Evolutionary conservation across 2,113 vertebrate genomes (phyloP).

Genomic region (Galeopterus variegatus): DNA sequence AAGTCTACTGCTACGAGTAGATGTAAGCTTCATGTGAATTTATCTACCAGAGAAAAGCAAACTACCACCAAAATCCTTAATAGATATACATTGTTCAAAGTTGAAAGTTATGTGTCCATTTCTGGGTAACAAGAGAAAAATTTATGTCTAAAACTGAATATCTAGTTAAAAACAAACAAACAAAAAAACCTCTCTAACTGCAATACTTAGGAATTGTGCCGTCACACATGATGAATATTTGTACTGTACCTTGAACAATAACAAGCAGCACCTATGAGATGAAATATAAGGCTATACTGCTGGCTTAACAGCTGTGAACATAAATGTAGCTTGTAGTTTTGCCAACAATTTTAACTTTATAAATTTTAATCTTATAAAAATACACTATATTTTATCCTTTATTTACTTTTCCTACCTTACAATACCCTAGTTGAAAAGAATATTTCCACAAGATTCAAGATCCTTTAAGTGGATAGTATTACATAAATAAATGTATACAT

Average conservation of each 20-base stretch:
- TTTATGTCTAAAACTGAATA: background rate
- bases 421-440: background rate
- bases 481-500: background rate
- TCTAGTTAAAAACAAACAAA: background rate
- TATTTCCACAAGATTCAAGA: background rate
- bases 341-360: conserved; percentile 8
- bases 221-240: background rate
- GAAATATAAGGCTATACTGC: background rate
- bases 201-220: background rate
- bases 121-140: background rate
- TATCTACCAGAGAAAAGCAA: background rate
- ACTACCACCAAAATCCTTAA: background rate
- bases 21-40: background rate
- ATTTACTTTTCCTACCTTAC: background rate
- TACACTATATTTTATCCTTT: background rate
- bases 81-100: background rate
- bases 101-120: background rate
- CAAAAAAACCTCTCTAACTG: background rate
- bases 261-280: background rate
- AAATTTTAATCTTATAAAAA: background rate
- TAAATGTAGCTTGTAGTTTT: background rate
- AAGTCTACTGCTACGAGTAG: background rate
- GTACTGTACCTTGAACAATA: background rate
- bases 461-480: background rate
- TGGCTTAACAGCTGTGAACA: background rate